Evolutionary conservation across 35 echinoderm and acorn worm genomes (phyloP).

Genomic region (Apostichopus japonicus): DNA sequence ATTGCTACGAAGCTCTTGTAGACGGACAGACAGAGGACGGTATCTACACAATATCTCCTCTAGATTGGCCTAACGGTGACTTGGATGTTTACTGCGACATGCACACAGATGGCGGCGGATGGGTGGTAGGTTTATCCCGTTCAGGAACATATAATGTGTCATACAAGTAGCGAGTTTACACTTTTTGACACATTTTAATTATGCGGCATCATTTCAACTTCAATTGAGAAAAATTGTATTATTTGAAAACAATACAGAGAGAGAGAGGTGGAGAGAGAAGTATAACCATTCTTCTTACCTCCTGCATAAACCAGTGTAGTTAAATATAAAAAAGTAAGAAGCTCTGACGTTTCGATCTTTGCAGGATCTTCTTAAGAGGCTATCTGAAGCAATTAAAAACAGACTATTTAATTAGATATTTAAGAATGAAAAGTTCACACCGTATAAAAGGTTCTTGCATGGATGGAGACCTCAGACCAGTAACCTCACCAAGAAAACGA

Average conservation of each 20-base stretch:
- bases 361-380: no score
- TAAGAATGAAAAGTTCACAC: no score
- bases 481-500: no score
- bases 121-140: not conserved
- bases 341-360: no score
- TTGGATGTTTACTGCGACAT: conserved; percentile 20
- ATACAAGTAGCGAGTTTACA: not conserved
- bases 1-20: not conserved
- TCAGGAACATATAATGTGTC: not conserved
- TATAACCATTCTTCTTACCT: not conserved
- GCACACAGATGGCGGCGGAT: conserved; percentile 5
- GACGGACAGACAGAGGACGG: not conserved
- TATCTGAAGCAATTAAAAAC: no score
- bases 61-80: not conserved
- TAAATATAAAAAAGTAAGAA: no score
- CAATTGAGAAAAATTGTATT: not conserved
- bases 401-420: no score
- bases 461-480: no score
- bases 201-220: not conserved
- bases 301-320: no score
- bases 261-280: not conserved
- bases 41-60: conserved; percentile 13
- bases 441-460: no score
- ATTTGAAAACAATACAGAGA: not conserved
- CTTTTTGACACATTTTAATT: not conserved